phyloP scores from a whole-genome alignment of 1,140 invertebrate genomes.

The Drosophila melanogaster region Release_6_plus_ISO1_MT NT_033779.5:14440001-14440500 shows the following conservation, averaged over 20 bases:
- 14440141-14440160: constrained; percentile 16
- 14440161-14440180: not conserved
- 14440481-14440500: constrained; percentile 54
- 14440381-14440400: constrained; percentile 8
- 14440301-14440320: too few relatives aligned
- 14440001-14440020: constrained; percentile 75
- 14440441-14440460: constrained; percentile 39
- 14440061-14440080: constrained; percentile 31
- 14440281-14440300: too few relatives aligned
- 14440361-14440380: not conserved
- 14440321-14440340: too few relatives aligned
- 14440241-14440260: too few relatives aligned
- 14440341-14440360: too few relatives aligned
- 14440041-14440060: constrained; percentile 41
- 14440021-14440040: constrained; percentile 28
- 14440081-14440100: constrained; percentile 38
- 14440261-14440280: too few relatives aligned
- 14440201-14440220: not conserved
- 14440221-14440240: not conserved
- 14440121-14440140: constrained; percentile 71
- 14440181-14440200: not conserved
- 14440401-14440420: constrained; percentile 22
- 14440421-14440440: constrained; percentile 55
- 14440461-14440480: constrained; percentile 39
- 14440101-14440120: constrained; percentile 63